phyloP scores from a whole-genome alignment of 2,113 vertebrate genomes.

The Varanus salvator region DNA sequence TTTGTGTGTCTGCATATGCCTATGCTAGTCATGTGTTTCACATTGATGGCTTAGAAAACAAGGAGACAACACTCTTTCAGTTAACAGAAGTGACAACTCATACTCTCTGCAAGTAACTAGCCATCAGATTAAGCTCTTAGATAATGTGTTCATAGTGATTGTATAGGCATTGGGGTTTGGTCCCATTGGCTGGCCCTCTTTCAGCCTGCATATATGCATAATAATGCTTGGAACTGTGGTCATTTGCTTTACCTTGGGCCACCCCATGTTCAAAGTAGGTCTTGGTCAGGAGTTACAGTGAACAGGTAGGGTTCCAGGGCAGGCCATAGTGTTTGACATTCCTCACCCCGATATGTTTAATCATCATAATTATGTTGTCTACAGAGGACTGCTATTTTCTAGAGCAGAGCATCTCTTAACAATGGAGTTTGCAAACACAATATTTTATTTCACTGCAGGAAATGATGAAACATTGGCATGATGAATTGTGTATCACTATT shows the following conservation, averaged over 20 bases:
- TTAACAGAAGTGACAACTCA: not conserved
- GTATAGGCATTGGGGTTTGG: not conserved
- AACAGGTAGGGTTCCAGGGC: not conserved
- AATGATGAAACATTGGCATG: not conserved
- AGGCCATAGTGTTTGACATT: not conserved
- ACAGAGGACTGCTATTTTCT: not conserved
- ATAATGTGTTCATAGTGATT: not conserved
- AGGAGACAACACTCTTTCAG: not conserved
- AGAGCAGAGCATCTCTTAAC: not conserved
- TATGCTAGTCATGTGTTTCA: not conserved
- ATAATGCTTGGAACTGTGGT: not conserved
- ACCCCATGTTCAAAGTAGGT: not conserved
- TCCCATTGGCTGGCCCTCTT: not conserved
- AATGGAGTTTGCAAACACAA: constrained; percentile 35
- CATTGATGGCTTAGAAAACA: not conserved
- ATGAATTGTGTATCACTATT: not conserved
- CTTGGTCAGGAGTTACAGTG: not conserved
- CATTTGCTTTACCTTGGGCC: not conserved
- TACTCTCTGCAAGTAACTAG: not conserved
- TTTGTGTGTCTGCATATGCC: not conserved
- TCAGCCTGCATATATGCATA: not conserved
- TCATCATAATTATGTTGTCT: not conserved
- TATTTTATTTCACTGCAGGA: not conserved
- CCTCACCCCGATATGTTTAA: not conserved
- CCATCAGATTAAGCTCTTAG: not conserved